These are phyloP conservation scores for Eueremaeus valkanovi DNA, from an alignment of 2,888 invertebrate genomes.

Conservation along the genomic window DNA sequence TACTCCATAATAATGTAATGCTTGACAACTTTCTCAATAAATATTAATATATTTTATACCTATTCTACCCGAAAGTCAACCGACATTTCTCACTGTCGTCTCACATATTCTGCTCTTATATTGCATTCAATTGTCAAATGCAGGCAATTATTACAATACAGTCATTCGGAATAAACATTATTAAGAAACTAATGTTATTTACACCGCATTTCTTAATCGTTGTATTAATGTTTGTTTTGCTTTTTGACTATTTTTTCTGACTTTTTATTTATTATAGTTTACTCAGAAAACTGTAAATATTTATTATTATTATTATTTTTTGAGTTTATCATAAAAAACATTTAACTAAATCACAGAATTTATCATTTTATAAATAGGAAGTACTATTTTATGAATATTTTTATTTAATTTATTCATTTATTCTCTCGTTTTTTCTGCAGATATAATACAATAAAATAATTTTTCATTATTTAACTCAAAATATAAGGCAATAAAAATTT, in stretches of 20 bases:
- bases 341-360: background rate
- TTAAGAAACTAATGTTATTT: background rate
- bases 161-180: no score
- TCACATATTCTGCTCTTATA: no score
- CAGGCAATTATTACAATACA: no score
- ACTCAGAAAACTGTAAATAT: background rate
- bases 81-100: no score
- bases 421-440: background rate
- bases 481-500: no score
- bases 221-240: background rate
- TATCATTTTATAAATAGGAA: background rate
- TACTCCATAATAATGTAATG: background rate
- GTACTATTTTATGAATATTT: background rate
- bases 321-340: no score
- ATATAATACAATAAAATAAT: background rate
- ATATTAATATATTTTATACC: background rate
- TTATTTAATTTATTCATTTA: background rate
- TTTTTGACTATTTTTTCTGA: background rate
- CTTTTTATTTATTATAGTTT: background rate
- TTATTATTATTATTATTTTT: no score
- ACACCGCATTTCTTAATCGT: background rate
- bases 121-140: no score
- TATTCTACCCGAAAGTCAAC: no score
- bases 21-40: constrained; percentile 4
- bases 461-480: no score